Evolutionary conservation across 2,888 invertebrate genomes (phyloP).

Genomic region (Heliconius hortense): DNA sequence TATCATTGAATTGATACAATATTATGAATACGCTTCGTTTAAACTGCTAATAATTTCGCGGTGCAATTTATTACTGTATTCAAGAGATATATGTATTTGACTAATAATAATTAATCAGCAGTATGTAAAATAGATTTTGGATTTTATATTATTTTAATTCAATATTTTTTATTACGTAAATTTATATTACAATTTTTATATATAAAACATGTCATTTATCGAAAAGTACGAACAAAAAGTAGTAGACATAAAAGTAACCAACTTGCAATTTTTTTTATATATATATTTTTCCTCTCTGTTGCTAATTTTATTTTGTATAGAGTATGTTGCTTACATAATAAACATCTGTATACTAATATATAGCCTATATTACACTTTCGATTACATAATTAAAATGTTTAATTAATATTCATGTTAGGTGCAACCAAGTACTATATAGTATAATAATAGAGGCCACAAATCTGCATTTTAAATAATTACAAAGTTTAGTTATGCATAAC

Average conservation of each 20-base stretch:
- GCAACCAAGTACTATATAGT: neutral
- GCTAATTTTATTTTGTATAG: neutral
- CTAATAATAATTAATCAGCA: neutral
- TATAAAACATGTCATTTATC: neutral
- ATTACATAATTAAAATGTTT: too few relatives aligned
- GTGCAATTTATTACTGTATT: conserved; percentile 1
- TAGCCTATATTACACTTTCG: neutral
- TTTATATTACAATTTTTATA: too few relatives aligned
- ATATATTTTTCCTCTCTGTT: neutral
- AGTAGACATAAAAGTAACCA: neutral
- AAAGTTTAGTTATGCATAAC: conserved; percentile 6
- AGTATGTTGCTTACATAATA: neutral
- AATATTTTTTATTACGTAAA: too few relatives aligned
- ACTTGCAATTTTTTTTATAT: neutral
- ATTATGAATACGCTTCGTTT: conserved; percentile 15
- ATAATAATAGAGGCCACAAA: conserved; percentile 6
- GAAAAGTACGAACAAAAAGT: neutral
- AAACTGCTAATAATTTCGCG: conserved; percentile 7
- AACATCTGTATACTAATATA: neutral
- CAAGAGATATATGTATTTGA: neutral
- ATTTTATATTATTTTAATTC: neutral
- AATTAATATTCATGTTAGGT: neutral
- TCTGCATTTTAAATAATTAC: conserved; percentile 19
- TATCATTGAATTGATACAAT: conserved; percentile 4
- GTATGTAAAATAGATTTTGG: neutral